A percentile compares a stretch with the other conserved stretches of the same genome.
phyloP scores from a whole-genome alignment of 2,113 vertebrate species.

The Takifugu flavidus region DNA sequence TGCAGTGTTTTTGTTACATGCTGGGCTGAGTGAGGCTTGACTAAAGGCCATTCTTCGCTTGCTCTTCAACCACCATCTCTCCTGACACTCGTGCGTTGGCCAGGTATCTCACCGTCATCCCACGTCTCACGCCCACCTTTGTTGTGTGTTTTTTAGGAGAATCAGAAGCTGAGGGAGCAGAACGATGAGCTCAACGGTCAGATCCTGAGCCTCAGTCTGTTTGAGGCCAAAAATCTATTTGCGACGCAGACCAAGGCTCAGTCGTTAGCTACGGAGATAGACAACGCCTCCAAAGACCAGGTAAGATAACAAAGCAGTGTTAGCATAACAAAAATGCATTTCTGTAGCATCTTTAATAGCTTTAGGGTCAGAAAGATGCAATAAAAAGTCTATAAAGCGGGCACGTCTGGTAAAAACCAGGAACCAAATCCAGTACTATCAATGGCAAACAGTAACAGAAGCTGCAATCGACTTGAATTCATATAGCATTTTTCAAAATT shows the following conservation, averaged over 20 bases:
- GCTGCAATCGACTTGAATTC: no score
- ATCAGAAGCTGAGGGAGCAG: conserved; percentile 92
- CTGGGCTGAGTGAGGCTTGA: conserved; percentile 43
- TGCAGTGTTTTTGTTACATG: conserved; percentile 9
- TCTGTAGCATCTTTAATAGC: neutral
- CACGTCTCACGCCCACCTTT: conserved; percentile 1
- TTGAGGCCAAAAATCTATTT: conserved; percentile 95
- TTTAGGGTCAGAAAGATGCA: no score
- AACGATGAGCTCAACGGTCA: conserved; percentile 96
- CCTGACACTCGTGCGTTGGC: neutral
- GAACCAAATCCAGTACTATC: no score
- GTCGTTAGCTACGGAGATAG: conserved; percentile 95
- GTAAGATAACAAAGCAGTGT: conserved; percentile 61
- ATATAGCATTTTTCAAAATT: no score
- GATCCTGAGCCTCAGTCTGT: conserved; percentile 93
- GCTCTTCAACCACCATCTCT: neutral
- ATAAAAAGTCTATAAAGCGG: no score
- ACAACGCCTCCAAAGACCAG: conserved; percentile 93
- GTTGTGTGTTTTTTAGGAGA: conserved; percentile 78
- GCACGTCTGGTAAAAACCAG: no score
- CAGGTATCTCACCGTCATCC: neutral
- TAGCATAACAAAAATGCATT: neutral
- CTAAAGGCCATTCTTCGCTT: conserved; percentile 12
- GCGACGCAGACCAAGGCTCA: conserved; percentile 96
- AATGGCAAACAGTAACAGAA: no score